Percentiles rank a stretch among this genome's conserved stretches.
These are phyloP conservation scores for Hylomyscus alleni DNA, from an alignment of 2,797 vertebrate genomes.

Conservation along the genomic window DNA sequence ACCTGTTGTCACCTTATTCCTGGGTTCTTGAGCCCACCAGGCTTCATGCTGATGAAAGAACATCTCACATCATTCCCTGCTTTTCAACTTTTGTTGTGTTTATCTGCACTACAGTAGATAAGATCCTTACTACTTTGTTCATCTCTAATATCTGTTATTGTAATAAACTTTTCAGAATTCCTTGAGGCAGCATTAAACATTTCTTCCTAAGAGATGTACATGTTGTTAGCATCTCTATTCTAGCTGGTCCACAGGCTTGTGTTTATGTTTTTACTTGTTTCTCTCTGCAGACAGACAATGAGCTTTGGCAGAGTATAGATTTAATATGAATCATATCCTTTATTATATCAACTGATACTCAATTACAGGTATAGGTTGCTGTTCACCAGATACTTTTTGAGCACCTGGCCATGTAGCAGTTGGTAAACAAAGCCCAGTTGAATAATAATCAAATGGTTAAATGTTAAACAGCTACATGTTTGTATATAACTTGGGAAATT, in stretches of 20 bases:
- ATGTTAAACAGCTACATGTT: conserved; percentile 10
- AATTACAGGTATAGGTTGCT: background rate
- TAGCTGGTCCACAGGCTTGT: background rate
- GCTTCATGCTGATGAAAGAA: background rate
- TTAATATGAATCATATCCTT: conserved; percentile 42
- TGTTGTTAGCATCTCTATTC: conserved; percentile 43
- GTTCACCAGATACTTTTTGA: background rate
- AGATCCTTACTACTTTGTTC: conserved; percentile 20
- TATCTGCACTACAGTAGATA: background rate
- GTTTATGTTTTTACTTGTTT: conserved; percentile 46
- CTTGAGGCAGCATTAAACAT: conserved; percentile 65
- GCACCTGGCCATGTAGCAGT: background rate
- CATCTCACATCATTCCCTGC: background rate
- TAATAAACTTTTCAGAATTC: conserved; percentile 37
- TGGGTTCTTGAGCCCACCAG: background rate
- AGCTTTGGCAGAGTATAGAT: conserved; percentile 56
- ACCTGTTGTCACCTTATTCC: background rate
- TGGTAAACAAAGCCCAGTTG: conserved; percentile 34
- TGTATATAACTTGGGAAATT: conserved; percentile 38
- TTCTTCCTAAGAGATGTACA: conserved; percentile 1
- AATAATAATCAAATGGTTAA: conserved; percentile 30
- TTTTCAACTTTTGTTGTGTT: background rate
- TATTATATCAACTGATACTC: conserved; percentile 51
- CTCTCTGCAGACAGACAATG: conserved; percentile 4
- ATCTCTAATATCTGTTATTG: background rate